Percentiles rank a stretch among this genome's conserved stretches.
Evolutionary conservation across 2,888 invertebrate genomes (phyloP).

Genomic region (Caenorhabditis becei): DNA sequence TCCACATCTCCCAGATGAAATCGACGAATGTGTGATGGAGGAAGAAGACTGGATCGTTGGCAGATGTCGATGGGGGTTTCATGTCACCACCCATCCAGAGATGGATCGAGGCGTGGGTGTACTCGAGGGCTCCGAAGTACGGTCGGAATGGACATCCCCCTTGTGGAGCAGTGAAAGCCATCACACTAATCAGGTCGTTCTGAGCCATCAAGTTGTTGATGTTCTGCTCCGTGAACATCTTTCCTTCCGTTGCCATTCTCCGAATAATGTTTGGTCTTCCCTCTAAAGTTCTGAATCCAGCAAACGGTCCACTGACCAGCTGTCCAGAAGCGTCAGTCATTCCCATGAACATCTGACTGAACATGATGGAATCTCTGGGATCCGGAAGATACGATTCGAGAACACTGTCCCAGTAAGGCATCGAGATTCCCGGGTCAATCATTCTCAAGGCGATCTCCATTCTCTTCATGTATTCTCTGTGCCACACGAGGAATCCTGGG

Average conservation of each 20-base stretch:
- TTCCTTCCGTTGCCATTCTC: slow-evolving; percentile 72
- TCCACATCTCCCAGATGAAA: slow-evolving; percentile 79
- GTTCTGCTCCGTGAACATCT: slow-evolving; percentile 76
- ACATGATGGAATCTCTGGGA: slow-evolving; percentile 78
- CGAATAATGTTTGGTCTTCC: slow-evolving; percentile 74
- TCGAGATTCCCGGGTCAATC: slow-evolving; percentile 81
- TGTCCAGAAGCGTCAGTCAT: slow-evolving; percentile 72
- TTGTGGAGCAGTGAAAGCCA: slow-evolving; percentile 79
- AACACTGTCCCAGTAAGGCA: slow-evolving; percentile 82
- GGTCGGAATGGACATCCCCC: slow-evolving; percentile 78
- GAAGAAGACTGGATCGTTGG: slow-evolving; percentile 78
- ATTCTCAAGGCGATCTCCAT: slow-evolving; percentile 79
- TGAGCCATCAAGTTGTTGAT: slow-evolving; percentile 76
- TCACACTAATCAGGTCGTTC: slow-evolving; percentile 77
- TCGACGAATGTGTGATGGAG: slow-evolving; percentile 80
- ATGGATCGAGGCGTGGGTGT: slow-evolving; percentile 79
- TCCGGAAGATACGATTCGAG: slow-evolving; percentile 77
- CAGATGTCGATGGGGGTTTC: slow-evolving; percentile 77
- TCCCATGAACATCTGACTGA: slow-evolving; percentile 73
- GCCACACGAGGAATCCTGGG: slow-evolving; percentile 80
- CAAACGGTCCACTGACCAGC: slow-evolving; percentile 75
- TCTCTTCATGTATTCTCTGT: slow-evolving; percentile 79
- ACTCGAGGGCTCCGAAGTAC: slow-evolving; percentile 80
- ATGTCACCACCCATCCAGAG: slow-evolving; percentile 81
- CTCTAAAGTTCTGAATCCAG: slow-evolving; percentile 77